Evolutionary conservation across 2,888 invertebrate genomes (phyloP), one percentile per base, ranked within the genome.

Genomic region (Cerceris ruficornis): DNA sequence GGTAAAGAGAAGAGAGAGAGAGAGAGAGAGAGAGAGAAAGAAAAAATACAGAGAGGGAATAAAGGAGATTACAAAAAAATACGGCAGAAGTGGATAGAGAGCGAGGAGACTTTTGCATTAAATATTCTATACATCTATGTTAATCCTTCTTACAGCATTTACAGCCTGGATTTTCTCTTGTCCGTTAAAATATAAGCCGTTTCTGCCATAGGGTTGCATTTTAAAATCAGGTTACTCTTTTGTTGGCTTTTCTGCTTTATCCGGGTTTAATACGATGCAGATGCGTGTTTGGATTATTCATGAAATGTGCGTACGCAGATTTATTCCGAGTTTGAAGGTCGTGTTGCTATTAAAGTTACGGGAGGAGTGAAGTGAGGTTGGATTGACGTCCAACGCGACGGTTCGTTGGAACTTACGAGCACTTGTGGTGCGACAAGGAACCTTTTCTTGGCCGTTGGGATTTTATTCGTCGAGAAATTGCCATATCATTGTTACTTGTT

Each of bases 121-220:
- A 73, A 80, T 68, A 57, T 80, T 69, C 15, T 49, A 15, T 39
- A 1, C 60, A 49, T 42, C 41, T 39, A 15, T 14, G 42, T 67
- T 50, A 59, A 61, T 57, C 52, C 59, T 49, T 11, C 15, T 7
- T 0, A 17, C 14, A 54, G 57, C 52, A 17, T 66, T n/a, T 17
- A 11, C 8, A 0, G 43, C 7, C 13, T 69, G 50, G 68, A 52
- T 57, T 69, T 65, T 61, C 41, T 14, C 55, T 17, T 46, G 42
- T 9, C 7, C 52, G 4, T 58, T 9, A 41, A 62, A 9, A 50
- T 9, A 52, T 39, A 61, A 58, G 15, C 58, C 28, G 28, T 46
- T 28, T 62, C 49, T 2, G 61, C 17, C 43, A 13, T 11, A 50
- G 5, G n/a, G 17, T 55, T 55, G 52, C 13, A 8, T n/a, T n/a